Base-by-base conservation (phyloP, 2,888 invertebrate species). In the Idaea aversata region DNA sequence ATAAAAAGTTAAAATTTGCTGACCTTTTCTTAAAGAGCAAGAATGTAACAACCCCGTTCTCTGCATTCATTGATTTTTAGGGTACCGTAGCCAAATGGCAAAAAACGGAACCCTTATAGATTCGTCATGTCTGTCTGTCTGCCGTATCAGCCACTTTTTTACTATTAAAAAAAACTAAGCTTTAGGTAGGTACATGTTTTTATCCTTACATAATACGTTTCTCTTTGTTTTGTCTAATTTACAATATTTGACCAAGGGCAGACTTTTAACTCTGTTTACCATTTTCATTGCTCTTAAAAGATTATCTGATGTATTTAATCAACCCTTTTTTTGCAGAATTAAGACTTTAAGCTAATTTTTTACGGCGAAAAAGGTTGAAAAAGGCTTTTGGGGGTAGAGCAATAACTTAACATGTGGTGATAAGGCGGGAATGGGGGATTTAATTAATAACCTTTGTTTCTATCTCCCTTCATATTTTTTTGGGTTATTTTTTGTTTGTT, bases 311-410 rank as follows among this genome's bases (percentile, higher is more conserved):
- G 13, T 47, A 47, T 47, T 47, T 47, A 47, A 47, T 47, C 47
- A 47, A 47, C 47, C 47, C 47, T 47, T 47, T 47, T 47, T 47
- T 47, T 47, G 47, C 47, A 47, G 47, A 47, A 47, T 47, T 47
- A 47, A 47, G 47, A 47, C 47, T 47, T 47, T 47, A 47, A 47
- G 47, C 47, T 47, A 47, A 47, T 47, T 47, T 47, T 47, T 47
- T 47, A 47, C 47, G 10, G 47, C 10, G 47, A 6, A 47, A 47
- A 47, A 47, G 47, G 47, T 47, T 13, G 47, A 47, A 47, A 25
- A 7, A 47, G 47, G 47, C 47, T 47, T 47, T 47, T 13, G 47
- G 47, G 47, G 47, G 47, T 47, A 10, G 10, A 10, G 47, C 47
- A 47, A 47, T 47, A 47, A 47, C 47, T 47, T 47, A 47, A 47